Percentiles rank a stretch among this genome's conserved stretches.
These are phyloP conservation scores for Procambarus clarkii DNA, from an alignment of 1,140 invertebrate species.

Conservation along the genomic window DNA sequence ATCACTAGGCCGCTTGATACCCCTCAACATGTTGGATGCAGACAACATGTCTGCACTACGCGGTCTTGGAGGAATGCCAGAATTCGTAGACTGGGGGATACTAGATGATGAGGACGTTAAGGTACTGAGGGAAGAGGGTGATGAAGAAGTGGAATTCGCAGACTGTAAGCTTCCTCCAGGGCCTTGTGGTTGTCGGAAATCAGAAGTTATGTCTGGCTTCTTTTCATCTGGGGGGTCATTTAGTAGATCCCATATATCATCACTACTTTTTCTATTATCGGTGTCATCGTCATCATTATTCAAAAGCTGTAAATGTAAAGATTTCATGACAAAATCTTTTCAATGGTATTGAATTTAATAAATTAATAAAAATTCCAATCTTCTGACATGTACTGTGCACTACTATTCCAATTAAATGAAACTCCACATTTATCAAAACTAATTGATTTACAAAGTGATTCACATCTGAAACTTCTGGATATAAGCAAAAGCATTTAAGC, in stretches of 20 bases:
- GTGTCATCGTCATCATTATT: constrained; percentile 52
- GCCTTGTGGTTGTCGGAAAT: constrained; percentile 54
- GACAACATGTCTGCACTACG: constrained; percentile 53
- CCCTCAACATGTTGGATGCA: constrained; percentile 43
- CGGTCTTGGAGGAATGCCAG: constrained; percentile 29
- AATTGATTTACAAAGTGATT: too few species aligned
- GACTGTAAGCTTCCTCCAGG: constrained; percentile 35
- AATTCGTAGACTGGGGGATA: constrained; percentile 46
- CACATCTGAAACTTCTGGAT: too few species aligned
- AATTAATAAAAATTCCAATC: not conserved
- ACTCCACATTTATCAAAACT: too few species aligned
- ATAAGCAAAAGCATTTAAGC: too few species aligned
- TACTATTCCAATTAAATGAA: too few species aligned
- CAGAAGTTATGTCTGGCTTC: constrained; percentile 51
- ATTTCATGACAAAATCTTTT: too few species aligned
- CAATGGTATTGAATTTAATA: not conserved
- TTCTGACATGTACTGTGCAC: not conserved
- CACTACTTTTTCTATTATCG: constrained; percentile 37
- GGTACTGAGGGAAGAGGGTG: constrained; percentile 44
- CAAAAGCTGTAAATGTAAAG: constrained; percentile 26
- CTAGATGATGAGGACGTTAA: constrained; percentile 37
- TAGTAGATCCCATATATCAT: constrained; percentile 54
- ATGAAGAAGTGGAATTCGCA: constrained; percentile 37
- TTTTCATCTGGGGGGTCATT: constrained; percentile 46
- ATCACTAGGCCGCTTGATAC: constrained; percentile 69